Base-by-base conservation (phyloP, 1,140 invertebrate species). In the Epicauta chinensis region DNA sequence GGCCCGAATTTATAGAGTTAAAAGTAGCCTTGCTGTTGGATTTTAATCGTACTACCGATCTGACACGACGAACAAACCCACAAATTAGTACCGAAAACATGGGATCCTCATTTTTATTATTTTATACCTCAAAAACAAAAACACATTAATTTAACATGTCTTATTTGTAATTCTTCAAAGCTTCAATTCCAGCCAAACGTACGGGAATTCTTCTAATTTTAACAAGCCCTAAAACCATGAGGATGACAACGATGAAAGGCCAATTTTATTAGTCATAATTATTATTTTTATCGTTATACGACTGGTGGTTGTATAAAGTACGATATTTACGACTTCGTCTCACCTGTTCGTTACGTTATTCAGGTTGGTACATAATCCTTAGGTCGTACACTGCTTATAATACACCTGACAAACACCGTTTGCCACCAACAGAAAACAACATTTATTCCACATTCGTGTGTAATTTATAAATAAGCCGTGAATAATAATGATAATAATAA, bases 51-150 rank as follows among this genome's bases (percentile, higher is more conserved):
- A 62, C 56, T 52, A 54, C 42, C 41, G 57, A 62, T 62, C 60
- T 62, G 57, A 57, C 47, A 48, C 46, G 57, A 54, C 56, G 57
- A 59, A 62, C 60, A 62, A 59, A 62, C 56, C 56, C 60, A 62
- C 60, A 62, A 62, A 62, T 62, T 62, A 59, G 57, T 23, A 23
- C 7, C 23, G 23, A 23, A 51, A 51, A 51, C 50, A 44, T 51
- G 50, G 43, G 17, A 7, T 7, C 23, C 23, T 7, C 23, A 1
- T 23, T 5, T 23, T 23, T 23, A n/a, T 23, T 23, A 52, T 51
- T 42, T 58, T 50, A n/a, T n/a, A n/a, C n/a, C n/a, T n/a, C n/a
- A n/a, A n/a, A n/a, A n/a, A n/a, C n/a, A n/a, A n/a, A n/a, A 23
- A 23, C 4, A 23, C 23, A 23, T 23, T 7, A 23, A 23, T 23